Percentiles rank a stretch among this genome's conserved stretches.
These are phyloP conservation scores for Tarsius wallacei DNA, from an alignment of 2,797 vertebrate species.

Conservation along the genomic window DNA sequence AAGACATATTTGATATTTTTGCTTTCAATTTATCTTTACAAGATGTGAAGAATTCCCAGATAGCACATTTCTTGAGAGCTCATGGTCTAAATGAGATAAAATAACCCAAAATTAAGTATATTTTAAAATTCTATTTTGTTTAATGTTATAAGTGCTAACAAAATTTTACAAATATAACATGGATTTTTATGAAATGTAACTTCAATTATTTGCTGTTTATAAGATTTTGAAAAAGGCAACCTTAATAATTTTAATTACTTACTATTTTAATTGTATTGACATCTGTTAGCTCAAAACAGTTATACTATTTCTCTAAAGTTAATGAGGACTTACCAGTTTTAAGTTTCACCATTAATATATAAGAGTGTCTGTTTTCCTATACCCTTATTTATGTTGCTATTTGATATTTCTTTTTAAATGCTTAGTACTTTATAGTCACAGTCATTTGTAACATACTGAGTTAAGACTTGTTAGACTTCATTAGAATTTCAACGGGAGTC, in stretches of 20 bases:
- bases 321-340: neutral
- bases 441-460: neutral
- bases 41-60: neutral
- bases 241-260: neutral
- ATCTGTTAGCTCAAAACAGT: neutral
- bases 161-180: neutral
- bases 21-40: neutral
- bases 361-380: neutral
- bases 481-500: neutral
- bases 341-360: neutral
- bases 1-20: neutral
- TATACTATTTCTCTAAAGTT: neutral
- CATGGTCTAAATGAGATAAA: neutral
- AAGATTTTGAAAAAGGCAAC: neutral
- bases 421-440: neutral
- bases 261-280: neutral
- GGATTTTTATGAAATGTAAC: neutral
- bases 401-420: neutral
- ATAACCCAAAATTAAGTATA: neutral
- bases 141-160: neutral
- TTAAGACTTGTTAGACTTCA: neutral
- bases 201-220: neutral
- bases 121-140: constrained; percentile 1
- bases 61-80: neutral
- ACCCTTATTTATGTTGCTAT: neutral